Percentiles rank a stretch among this genome's conserved stretches.
These are phyloP conservation scores for Lepidonotus clava DNA, from an alignment of 2,888 invertebrate genomes.

Conservation along the genomic window DNA sequence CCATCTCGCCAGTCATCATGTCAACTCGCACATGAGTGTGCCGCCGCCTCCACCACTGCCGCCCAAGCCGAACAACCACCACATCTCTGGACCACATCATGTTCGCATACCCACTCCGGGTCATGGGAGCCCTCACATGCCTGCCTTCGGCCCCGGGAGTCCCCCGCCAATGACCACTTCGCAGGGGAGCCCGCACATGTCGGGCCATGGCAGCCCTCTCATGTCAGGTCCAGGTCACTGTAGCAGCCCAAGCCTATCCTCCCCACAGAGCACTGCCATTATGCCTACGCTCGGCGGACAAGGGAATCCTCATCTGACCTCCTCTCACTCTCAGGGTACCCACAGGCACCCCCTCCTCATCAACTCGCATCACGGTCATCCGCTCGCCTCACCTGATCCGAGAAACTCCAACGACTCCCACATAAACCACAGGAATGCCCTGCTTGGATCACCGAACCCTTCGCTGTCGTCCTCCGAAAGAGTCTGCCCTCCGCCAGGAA, in stretches of 20 bases:
- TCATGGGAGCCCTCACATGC: constrained; percentile 21
- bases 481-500: too few species aligned
- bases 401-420: neutral
- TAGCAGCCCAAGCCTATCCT: neutral
- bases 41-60: neutral
- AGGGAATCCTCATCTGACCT: constrained; percentile 1
- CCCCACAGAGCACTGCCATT: neutral
- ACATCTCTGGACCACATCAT: neutral
- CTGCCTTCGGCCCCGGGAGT: constrained; percentile 7
- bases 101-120: constrained; percentile 8
- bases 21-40: neutral
- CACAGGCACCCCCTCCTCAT: neutral
- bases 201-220: constrained; percentile 17
- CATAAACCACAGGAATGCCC: neutral
- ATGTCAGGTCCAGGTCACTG: neutral
- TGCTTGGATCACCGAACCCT: neutral
- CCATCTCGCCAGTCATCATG: neutral
- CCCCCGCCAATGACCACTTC: constrained; percentile 25
- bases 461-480: neutral
- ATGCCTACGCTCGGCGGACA: constrained; percentile 20
- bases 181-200: constrained; percentile 3
- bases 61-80: constrained; percentile 7
- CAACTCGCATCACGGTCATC: constrained; percentile 23
- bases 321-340: neutral
- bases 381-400: neutral